Base-by-base conservation (phyloP, 2,113 vertebrate genomes). In the Oreochromis niloticus region DNA sequence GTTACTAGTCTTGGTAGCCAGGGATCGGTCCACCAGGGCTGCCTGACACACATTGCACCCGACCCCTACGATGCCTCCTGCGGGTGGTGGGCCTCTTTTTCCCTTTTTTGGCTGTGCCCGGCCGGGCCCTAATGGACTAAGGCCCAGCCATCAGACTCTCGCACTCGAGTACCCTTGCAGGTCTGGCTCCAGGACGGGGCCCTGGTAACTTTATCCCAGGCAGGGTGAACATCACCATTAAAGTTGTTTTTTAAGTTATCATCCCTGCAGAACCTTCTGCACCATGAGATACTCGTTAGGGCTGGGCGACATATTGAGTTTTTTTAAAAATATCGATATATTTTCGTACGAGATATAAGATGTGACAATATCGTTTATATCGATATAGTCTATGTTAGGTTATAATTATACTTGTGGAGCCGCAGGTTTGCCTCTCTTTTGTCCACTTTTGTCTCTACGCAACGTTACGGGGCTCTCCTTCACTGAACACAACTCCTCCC, bases 131-230 rank as follows among this genome's bases (percentile, higher is more conserved):
- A 61, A 61, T 0, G 27, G 16, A 63, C 30, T 10, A 19, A 63
- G 30, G 16, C 59, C 59, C 6, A 3, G 19, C 30, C 30, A 0
- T 17, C 59, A 63, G 6, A 61, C 1, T 0, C 57, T 61, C 52
- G 0, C 9, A 54, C 52, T 54, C 5, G 16, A 16, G 57, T 9
- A 61, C 1, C 57, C 57, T 61, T 1, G 57, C 0, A 0, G 1
- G 57, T 61, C 5, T 61, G 30, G 3, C 57, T 19, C 30, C 30
- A 1, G 59, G 59, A 19, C 3, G 0, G 59, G 57, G 1, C 9
- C 55, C 1, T 1, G 30, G 59, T 34, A 34, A 63, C 59, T 63
- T 1, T 0, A 63, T 63, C 59, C 59, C 59, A 63, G 59, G 16
- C 30, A 63, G 59, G 30, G 30, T 19, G 59, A 61, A 4, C 59